A percentile compares a stretch with the other conserved stretches of the same genome.
These are phyloP conservation scores for Siniperca scherzeri DNA, from an alignment of 2,797 vertebrate species.

Conservation along the genomic window DNA sequence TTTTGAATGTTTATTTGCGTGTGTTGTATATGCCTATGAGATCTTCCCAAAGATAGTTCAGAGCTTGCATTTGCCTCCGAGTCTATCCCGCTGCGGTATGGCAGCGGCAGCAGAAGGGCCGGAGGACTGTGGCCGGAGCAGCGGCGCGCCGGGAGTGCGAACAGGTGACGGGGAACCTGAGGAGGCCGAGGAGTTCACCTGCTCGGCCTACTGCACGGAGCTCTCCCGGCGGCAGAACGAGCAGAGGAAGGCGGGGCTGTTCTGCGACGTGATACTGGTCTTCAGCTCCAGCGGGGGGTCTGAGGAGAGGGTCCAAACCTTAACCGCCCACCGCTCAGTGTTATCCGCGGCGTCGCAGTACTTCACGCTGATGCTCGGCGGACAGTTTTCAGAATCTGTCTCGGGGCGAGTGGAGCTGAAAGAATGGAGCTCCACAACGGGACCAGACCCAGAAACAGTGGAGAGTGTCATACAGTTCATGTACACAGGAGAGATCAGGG, in stretches of 20 bases:
- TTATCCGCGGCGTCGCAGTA: constrained; percentile 93
- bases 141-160: constrained; percentile 69
- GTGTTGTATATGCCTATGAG: constrained; percentile 69
- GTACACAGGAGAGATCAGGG: constrained; percentile 93
- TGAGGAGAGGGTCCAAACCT: constrained; percentile 49
- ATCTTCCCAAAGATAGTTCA: constrained; percentile 64
- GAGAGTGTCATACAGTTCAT: constrained; percentile 94
- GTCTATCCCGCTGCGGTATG: constrained; percentile 66
- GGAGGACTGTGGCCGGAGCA: constrained; percentile 62
- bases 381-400: constrained; percentile 89
- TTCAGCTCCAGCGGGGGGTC: constrained; percentile 80
- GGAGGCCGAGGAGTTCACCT: constrained; percentile 91
- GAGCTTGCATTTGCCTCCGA: constrained; percentile 56
- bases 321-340: constrained; percentile 91
- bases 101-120: constrained; percentile 58
- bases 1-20: constrained; percentile 67
- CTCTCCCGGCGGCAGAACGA: constrained; percentile 93
- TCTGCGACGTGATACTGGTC: constrained; percentile 93
- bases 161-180: constrained; percentile 83
- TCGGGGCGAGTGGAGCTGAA: constrained; percentile 91
- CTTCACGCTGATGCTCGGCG: constrained; percentile 90
- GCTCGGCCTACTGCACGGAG: constrained; percentile 89
- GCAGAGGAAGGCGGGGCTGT: constrained; percentile 90
- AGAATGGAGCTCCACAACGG: constrained; percentile 92
- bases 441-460: constrained; percentile 92